Conservation (phyloP, 1,140 invertebrate species). For the Sycobia sp. region DNA sequence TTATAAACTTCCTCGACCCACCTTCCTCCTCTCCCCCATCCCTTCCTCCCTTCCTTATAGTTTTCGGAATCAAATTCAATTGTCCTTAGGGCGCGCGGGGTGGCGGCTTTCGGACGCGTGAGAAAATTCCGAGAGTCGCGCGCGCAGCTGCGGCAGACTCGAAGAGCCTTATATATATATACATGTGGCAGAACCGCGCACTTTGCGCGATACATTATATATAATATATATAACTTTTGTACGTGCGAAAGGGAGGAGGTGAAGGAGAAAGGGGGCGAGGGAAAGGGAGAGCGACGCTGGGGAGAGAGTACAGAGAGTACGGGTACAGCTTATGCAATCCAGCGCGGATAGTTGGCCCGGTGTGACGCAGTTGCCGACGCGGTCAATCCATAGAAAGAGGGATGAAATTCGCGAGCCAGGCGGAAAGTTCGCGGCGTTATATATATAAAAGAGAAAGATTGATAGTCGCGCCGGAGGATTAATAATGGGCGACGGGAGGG, state of each 20-base stretch:
- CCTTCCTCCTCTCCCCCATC: conserved; percentile 2
- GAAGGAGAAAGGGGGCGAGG: too few relatives aligned
- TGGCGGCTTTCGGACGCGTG: conserved; percentile 56
- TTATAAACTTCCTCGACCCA: neutral
- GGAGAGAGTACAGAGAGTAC: too few relatives aligned
- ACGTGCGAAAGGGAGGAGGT: too few relatives aligned
- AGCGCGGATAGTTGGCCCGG: too few relatives aligned
- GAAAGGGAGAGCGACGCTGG: too few relatives aligned
- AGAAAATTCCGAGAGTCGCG: conserved; percentile 47
- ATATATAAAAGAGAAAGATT: neutral
- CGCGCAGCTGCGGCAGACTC: conserved; percentile 51
- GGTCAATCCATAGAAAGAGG: neutral
- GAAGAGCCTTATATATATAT: too few relatives aligned
- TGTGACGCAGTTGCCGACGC: neutral
- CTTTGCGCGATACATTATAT: too few relatives aligned
- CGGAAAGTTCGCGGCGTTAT: neutral
- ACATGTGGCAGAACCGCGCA: too few relatives aligned
- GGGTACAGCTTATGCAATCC: too few relatives aligned
- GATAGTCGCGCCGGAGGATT: neutral
- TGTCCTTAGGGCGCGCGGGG: conserved; percentile 52
- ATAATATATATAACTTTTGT: too few relatives aligned
- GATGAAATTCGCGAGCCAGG: conserved; percentile 7
- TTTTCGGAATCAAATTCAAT: conserved; percentile 52
- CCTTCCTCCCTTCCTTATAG: conserved; percentile 14
- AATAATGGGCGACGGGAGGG: conserved; percentile 5